phyloP scores from a whole-genome alignment of 2,797 vertebrate genomes.

The Cuniculus paca region DNA sequence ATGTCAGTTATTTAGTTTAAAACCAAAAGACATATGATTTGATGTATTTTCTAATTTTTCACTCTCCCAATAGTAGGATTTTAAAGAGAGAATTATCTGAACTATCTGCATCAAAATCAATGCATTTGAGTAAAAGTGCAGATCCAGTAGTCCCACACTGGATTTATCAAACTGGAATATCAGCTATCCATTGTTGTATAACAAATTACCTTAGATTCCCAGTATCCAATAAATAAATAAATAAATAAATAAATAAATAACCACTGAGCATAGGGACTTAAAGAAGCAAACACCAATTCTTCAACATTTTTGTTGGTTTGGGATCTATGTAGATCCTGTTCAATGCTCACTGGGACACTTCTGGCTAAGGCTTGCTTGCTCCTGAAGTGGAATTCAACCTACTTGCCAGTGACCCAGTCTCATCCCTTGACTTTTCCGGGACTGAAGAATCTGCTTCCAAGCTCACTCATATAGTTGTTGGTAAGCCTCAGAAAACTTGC shows the following conservation, averaged over 20 bases:
- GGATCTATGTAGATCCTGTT: background rate
- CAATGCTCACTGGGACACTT: background rate
- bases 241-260: too few relatives aligned
- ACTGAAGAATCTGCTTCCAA: background rate
- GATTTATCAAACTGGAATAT: background rate
- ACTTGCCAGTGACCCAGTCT: background rate
- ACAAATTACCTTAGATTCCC: background rate
- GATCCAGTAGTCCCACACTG: background rate
- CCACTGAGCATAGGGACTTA: background rate
- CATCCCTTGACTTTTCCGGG: background rate
- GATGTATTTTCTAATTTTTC: background rate
- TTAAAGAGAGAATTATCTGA: background rate
- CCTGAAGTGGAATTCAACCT: background rate
- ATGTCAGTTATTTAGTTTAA: background rate
- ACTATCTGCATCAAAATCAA: background rate
- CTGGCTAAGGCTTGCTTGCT: background rate
- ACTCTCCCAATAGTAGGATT: background rate
- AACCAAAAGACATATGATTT: background rate
- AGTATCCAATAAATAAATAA: too few relatives aligned
- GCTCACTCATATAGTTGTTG: background rate
- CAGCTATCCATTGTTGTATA: background rate
- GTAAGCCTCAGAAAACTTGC: background rate
- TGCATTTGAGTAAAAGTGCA: background rate
- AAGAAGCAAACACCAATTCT: background rate
- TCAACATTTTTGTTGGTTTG: background rate